Evolutionary conservation across 2,113 vertebrate species (phyloP), one percentile per base, ranked within the genome.

Genomic region (Verasper variegatus): DNA sequence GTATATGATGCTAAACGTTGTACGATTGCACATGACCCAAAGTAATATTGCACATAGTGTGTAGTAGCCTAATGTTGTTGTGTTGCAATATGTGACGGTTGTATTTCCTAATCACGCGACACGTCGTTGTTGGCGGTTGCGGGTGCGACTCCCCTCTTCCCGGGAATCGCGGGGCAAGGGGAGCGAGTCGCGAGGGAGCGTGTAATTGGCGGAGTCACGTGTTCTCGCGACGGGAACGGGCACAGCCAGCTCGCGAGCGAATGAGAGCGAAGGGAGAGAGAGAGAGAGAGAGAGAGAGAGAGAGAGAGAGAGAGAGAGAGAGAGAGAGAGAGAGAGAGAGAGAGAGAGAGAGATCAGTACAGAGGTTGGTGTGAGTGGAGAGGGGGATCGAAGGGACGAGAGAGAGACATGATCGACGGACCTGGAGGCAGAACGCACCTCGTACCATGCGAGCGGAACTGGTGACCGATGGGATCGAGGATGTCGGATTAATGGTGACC

Each of bases 201-300:
- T 96, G 96, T 96, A 96, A 98, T 97, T 96, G 96, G 95, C 94
- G 91, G 88, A 96, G 97, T 98, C 97, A 99, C 97, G 97, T 98
- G 97, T 94, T 95, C 78, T 27, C 94, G 92, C 93, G 94, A 96
- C 95, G 95, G 95, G 94, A 94, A 94, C 95, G 93, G 90, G 84
- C 88, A 92, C 90, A 93, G 91, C 88, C 90, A 92, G 89, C 72
- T 84, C 76, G 77, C 9, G 81, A 92, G 82, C 85, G 88, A 93
- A 89, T 89, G 90, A 91, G 90, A 92, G 87, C 93, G 95, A 94
- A 93, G 94, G 94, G 77, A 88, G 92, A 91, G 92, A 91, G 90
- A 89, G 93, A 91, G 92, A 62, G 82, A 47, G 83, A 42, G 92
- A 87, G 94, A 92, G 92, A 90, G 87, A 91, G 86, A 84, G 91